phyloP scores from a whole-genome alignment of 2,113 vertebrate species.

The Brachyistius frenatus region DNA sequence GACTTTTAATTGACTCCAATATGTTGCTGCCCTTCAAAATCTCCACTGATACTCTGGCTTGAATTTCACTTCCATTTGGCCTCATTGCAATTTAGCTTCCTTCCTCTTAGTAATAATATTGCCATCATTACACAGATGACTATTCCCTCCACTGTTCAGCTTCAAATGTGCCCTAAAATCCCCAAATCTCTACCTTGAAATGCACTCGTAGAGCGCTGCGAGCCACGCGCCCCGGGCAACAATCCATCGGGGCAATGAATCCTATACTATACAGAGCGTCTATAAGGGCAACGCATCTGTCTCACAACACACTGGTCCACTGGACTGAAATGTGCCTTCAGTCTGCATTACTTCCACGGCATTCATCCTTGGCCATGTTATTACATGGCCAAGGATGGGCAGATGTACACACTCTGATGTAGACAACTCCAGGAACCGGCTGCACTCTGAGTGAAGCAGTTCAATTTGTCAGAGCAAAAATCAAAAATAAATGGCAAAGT shows the following conservation, averaged over 20 bases:
- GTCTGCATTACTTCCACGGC: conserved; percentile 47
- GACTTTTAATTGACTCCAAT: conserved; percentile 49
- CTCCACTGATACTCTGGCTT: conserved; percentile 20
- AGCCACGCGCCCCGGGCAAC: conserved; percentile 44
- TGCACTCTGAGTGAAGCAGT: neutral
- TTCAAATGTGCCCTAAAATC: conserved; percentile 58
- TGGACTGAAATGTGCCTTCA: conserved; percentile 50
- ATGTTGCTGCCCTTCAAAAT: conserved; percentile 29
- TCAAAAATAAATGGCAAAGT: neutral
- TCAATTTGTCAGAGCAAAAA: neutral
- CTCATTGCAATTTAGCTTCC: conserved; percentile 37
- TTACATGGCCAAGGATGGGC: conserved; percentile 37
- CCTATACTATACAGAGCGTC: conserved; percentile 54
- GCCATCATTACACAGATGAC: conserved; percentile 64
- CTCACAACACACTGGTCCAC: conserved; percentile 53
- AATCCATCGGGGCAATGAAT: conserved; percentile 62
- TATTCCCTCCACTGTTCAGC: conserved; percentile 49
- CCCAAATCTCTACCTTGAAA: conserved; percentile 67
- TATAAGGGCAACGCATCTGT: conserved; percentile 55
- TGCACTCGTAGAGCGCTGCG: conserved; percentile 46
- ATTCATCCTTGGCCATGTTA: conserved; percentile 26
- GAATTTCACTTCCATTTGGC: conserved; percentile 37
- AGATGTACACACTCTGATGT: neutral
- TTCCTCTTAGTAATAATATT: conserved; percentile 44
- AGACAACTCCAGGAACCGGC: conserved; percentile 2